A percentile compares a stretch with the other conserved stretches of the same genome.
These are phyloP conservation scores for Equus quagga DNA, from an alignment of 2,113 vertebrate genomes.

Conservation along the genomic window DNA sequence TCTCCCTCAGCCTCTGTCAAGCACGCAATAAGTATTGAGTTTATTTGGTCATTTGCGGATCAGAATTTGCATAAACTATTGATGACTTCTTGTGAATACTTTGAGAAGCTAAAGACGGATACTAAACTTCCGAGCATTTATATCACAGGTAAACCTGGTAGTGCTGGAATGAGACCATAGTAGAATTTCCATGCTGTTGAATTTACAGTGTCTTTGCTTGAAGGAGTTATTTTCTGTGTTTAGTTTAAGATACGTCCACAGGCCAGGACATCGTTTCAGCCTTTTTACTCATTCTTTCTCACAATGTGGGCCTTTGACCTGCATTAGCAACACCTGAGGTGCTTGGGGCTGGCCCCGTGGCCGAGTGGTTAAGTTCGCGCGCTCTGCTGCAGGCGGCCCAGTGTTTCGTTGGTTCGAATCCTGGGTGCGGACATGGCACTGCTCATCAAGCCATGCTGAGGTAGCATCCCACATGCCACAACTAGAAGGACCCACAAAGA, in stretches of 20 bases:
- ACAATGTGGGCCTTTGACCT: neutral
- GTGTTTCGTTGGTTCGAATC: too few species aligned
- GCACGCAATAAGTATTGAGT: neutral
- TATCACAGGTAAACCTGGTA: neutral
- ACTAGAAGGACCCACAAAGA: too few species aligned
- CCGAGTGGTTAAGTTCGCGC: too few species aligned
- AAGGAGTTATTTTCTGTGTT: neutral
- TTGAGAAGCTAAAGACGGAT: conserved; percentile 3
- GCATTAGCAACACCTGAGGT: neutral
- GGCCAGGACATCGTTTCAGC: neutral
- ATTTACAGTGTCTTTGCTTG: neutral
- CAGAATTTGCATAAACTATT: conserved; percentile 46
- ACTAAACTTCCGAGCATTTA: neutral
- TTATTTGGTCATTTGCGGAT: conserved; percentile 44
- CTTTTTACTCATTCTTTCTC: neutral
- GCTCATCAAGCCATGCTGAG: too few species aligned
- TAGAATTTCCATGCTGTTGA: neutral
- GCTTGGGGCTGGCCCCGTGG: neutral
- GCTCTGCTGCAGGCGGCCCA: too few species aligned
- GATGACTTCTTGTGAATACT: neutral
- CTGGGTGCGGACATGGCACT: too few species aligned
- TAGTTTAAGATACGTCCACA: neutral
- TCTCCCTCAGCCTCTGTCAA: neutral
- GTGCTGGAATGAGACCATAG: neutral
- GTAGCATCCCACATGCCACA: too few species aligned